These are phyloP conservation scores for Geotrypetes seraphini DNA, from an alignment of 2,797 vertebrate genomes.

Conservation along the genomic window DNA sequence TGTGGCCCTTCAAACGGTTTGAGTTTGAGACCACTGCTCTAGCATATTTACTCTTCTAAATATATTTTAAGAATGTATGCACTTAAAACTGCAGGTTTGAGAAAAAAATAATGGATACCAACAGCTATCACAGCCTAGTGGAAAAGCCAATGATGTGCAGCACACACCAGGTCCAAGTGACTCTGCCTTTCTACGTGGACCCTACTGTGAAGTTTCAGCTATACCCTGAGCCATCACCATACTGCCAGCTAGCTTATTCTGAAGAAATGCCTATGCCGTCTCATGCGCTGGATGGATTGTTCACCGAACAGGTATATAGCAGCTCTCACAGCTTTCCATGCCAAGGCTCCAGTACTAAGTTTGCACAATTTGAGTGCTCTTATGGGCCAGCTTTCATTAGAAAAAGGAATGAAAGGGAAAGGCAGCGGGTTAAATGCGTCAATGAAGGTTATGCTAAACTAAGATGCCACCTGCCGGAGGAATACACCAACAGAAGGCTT, in stretches of 20 bases:
- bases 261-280: constrained; percentile 44
- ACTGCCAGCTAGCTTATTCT: constrained; percentile 28
- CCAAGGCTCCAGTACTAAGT: constrained; percentile 19
- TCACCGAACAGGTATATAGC: constrained; percentile 24
- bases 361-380: constrained; percentile 31
- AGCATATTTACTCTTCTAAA: no score
- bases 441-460: constrained; percentile 64
- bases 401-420: constrained; percentile 62
- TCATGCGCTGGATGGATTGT: constrained; percentile 32
- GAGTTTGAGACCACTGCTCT: no score
- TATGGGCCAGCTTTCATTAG: constrained; percentile 54
- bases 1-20: no score
- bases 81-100: constrained; percentile 31
- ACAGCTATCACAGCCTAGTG: constrained; percentile 22
- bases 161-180: constrained; percentile 22
- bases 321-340: constrained; percentile 35
- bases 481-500: constrained; percentile 55
- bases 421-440: constrained; percentile 61
- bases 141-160: constrained; percentile 32
- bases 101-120: constrained; percentile 33
- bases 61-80: no score
- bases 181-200: constrained; percentile 37
- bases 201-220: constrained; percentile 28
- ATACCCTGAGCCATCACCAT: constrained; percentile 31
- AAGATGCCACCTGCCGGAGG: constrained; percentile 53